These are phyloP conservation scores for Leucophora obtusa DNA, from an alignment of 2,888 invertebrate species.

Conservation along the genomic window DNA sequence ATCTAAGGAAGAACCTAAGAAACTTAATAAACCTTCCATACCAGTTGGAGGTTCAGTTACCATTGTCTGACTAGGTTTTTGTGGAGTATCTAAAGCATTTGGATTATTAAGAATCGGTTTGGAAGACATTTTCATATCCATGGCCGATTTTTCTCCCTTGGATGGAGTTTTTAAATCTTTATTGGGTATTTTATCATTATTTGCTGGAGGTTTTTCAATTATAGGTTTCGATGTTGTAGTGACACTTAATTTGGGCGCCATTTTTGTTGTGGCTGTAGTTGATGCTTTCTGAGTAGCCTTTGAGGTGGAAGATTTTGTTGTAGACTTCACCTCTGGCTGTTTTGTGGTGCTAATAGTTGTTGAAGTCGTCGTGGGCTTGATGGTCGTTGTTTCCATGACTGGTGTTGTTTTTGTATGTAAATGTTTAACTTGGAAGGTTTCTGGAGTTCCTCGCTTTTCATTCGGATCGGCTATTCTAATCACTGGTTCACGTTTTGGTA, in stretches of 20 bases:
- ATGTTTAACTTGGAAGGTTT: constrained; percentile 76
- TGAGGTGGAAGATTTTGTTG: constrained; percentile 24
- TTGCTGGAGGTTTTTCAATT: constrained; percentile 12
- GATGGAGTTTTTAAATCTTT: constrained; percentile 34
- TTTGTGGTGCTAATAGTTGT: constrained; percentile 49
- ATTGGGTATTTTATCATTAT: constrained; percentile 4
- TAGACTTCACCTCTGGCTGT: constrained; percentile 37
- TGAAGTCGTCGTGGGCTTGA: constrained; percentile 53
- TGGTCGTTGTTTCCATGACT: constrained; percentile 64
- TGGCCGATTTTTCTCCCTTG: constrained; percentile 23
- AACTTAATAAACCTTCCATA: constrained; percentile 75
- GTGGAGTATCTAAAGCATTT: constrained; percentile 43
- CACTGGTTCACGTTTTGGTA: constrained; percentile 75
- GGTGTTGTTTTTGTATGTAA: constrained; percentile 74
- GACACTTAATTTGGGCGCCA: constrained; percentile 13
- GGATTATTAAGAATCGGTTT: constrained; percentile 16
- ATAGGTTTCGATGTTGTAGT: constrained; percentile 36
- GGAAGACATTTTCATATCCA: constrained; percentile 28
- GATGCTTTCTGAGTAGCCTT: constrained; percentile 11
- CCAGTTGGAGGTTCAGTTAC: constrained; percentile 65
- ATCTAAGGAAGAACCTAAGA: constrained; percentile 74
- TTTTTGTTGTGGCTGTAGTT: constrained; percentile 8
- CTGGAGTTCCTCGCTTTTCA: constrained; percentile 74
- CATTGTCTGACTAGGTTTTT: constrained; percentile 39
- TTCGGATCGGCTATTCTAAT: constrained; percentile 74